phyloP scores from a whole-genome alignment of 2,113 vertebrate genomes.

The Columba janthina region DNA sequence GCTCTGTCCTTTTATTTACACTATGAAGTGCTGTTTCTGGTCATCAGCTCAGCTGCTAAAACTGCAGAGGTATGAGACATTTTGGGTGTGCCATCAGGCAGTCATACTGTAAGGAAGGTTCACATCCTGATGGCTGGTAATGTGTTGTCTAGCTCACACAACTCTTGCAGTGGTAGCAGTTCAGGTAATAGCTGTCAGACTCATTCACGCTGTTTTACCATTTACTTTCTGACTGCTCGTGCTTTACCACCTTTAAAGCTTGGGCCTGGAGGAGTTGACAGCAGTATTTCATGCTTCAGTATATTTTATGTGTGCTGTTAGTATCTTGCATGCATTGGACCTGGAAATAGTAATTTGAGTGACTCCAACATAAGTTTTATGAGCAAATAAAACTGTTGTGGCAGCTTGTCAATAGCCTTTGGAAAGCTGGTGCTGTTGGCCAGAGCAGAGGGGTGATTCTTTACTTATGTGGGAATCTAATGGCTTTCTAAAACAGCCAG shows the following conservation, averaged over 20 bases:
- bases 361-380: not conserved
- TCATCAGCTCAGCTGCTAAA: not conserved
- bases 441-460: not conserved
- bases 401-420: not conserved
- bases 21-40: not conserved
- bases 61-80: not conserved
- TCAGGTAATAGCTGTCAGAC: not conserved
- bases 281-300: not conserved
- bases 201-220: not conserved
- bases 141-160: not conserved
- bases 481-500: not conserved
- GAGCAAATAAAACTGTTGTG: not conserved
- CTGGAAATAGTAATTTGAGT: not conserved
- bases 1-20: not conserved
- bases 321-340: not conserved
- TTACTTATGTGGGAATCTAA: not conserved
- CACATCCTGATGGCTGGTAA: not conserved
- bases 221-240: not conserved
- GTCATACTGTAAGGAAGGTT: not conserved
- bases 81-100: not conserved
- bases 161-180: not conserved
- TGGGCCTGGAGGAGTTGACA: not conserved
- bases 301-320: not conserved
- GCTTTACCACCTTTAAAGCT: not conserved
- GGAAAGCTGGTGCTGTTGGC: not conserved